Conservation (phyloP, 1,140 invertebrate genomes). For the Brachionus manjavacas region DNA sequence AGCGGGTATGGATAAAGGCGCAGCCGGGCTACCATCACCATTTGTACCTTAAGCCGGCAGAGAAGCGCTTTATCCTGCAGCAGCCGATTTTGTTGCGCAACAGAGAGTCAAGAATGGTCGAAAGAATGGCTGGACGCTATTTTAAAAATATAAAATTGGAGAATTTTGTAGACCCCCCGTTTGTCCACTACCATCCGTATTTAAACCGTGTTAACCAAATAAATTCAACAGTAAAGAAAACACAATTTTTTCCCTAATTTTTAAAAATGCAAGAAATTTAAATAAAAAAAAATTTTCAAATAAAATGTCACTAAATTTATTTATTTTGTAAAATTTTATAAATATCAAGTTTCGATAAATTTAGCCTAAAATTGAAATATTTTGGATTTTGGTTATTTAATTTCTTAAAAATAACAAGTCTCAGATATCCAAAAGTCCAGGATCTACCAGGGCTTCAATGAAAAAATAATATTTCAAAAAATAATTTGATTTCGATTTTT, state of each 20-base stretch:
- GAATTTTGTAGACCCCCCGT: conserved; percentile 38
- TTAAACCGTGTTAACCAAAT: conserved; percentile 6
- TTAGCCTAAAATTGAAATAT: neutral
- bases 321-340: neutral
- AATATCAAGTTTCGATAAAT: neutral
- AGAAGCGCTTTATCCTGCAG: conserved; percentile 34
- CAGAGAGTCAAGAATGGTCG: conserved; percentile 37
- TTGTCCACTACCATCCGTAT: conserved; percentile 23
- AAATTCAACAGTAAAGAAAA: neutral
- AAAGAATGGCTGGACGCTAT: conserved; percentile 28
- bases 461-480: no score
- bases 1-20: conserved; percentile 28
- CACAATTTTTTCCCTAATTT: conserved; percentile 14
- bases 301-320: neutral
- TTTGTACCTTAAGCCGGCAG: conserved; percentile 23
- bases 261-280: neutral
- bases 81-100: conserved; percentile 4
- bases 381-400: neutral
- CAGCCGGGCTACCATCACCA: conserved; percentile 34
- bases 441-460: no score
- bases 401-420: no score
- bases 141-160: conserved; percentile 20
- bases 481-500: no score
- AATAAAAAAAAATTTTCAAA: neutral
- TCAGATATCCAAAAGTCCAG: no score